These are phyloP conservation scores for Cebidichthys violaceus DNA, from an alignment of 2,113 vertebrate species.

Conservation along the genomic window DNA sequence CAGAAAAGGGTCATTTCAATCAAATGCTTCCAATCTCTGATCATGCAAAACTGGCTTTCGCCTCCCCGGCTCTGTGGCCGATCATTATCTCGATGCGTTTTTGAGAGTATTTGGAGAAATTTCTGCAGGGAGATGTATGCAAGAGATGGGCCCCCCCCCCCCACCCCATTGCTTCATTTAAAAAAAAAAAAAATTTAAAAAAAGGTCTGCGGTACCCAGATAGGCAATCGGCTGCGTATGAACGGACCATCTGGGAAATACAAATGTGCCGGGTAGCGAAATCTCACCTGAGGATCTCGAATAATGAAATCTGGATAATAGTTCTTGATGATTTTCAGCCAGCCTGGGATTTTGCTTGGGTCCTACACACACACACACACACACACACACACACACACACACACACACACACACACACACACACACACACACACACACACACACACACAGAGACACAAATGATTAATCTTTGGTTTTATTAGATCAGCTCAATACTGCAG, in stretches of 20 bases:
- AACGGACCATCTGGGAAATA: neutral
- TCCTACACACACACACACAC: constrained; percentile 83
- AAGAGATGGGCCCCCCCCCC: too few species aligned
- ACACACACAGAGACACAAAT: constrained; percentile 23
- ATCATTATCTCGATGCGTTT: neutral
- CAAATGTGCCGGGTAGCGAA: constrained; percentile 4
- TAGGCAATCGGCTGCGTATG: neutral
- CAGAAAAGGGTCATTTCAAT: neutral
- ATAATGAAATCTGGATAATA: constrained; percentile 98
- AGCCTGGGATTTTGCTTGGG: constrained; percentile 93
- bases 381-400: constrained; percentile 30
- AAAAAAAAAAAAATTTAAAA: neutral
- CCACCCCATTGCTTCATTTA: constrained; percentile 4
- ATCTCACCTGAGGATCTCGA: constrained; percentile 92
- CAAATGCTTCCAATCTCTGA: neutral
- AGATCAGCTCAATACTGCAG: constrained; percentile 17
- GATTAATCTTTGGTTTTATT: constrained; percentile 24
- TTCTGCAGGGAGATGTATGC: neutral
- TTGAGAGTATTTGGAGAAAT: too few species aligned
- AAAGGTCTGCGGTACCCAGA: neutral
- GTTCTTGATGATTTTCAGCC: constrained; percentile 98
- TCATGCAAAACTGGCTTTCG: neutral
- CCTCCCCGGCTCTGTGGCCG: neutral
- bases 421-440: constrained; percentile 16
- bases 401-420: constrained; percentile 19